Evolutionary conservation across 2,797 vertebrate genomes (phyloP).

Genomic region (Prunella strophiata): DNA sequence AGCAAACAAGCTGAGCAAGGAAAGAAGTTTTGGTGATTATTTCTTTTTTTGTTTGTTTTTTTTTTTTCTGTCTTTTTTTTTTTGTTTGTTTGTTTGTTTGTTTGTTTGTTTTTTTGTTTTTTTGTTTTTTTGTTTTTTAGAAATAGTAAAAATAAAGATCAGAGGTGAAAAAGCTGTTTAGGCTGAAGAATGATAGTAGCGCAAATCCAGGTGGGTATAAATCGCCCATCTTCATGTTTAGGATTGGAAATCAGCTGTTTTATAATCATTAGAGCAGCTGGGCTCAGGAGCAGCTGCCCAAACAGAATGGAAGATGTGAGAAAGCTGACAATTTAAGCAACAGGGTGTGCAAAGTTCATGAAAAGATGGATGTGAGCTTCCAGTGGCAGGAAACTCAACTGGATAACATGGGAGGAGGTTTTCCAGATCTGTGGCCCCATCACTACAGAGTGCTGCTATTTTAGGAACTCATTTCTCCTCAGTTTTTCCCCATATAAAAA

Average conservation of each 20-base stretch:
- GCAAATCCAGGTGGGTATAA: background rate
- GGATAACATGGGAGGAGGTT: background rate
- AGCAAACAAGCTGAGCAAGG: background rate
- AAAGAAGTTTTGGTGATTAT: background rate
- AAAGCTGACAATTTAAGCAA: background rate
- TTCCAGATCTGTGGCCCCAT: background rate
- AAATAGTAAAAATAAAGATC: background rate
- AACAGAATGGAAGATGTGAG: background rate
- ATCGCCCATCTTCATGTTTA: background rate
- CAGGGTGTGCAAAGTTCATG: background rate
- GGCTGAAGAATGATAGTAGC: background rate
- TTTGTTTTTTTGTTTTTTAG: too few relatives aligned
- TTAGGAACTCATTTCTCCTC: background rate
- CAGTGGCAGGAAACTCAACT: background rate
- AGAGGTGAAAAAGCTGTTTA: background rate
- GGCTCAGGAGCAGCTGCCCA: background rate
- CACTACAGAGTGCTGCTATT: background rate
- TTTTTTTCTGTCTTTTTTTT: background rate
- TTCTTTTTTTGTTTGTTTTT: too few relatives aligned
- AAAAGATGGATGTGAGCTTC: background rate
- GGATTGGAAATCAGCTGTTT: background rate
- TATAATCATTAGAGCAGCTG: background rate
- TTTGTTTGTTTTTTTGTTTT: too few relatives aligned
- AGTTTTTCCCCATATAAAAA: background rate
- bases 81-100: too few relatives aligned